Conservation (phyloP, 1,140 invertebrate genomes). For the Phortica variegata region DNA sequence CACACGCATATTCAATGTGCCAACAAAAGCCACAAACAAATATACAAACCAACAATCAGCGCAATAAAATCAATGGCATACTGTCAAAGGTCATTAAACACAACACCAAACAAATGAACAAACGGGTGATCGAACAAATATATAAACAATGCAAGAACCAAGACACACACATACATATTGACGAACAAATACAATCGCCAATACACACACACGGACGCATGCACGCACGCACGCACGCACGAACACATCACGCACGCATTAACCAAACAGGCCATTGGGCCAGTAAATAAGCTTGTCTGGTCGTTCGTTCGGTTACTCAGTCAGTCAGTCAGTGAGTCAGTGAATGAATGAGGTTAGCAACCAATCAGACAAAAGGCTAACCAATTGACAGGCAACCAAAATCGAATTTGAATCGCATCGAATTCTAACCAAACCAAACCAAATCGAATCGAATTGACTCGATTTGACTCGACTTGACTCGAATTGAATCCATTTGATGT, state of each 20-base stretch:
- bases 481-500: background rate
- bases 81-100: conserved; percentile 30
- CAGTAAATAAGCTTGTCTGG: too few relatives aligned
- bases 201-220: background rate
- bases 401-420: too few relatives aligned
- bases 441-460: too few relatives aligned
- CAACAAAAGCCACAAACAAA: background rate
- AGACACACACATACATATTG: conserved; percentile 7
- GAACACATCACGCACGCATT: too few relatives aligned
- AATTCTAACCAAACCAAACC: too few relatives aligned
- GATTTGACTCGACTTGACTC: conserved; percentile 8
- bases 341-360: background rate
- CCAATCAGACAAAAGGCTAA: conserved; percentile 1
- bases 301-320: background rate
- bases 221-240: too few relatives aligned
- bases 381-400: conserved; percentile 19
- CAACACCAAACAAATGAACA: conserved; percentile 4
- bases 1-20: background rate
- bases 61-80: conserved; percentile 35
- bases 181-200: background rate
- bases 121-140: background rate
- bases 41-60: background rate
- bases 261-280: too few relatives aligned
- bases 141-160: conserved; percentile 14
- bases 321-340: background rate